Evolutionary conservation across 2,113 vertebrate genomes (phyloP).

Genomic region (Daubentonia madagascariensis): DNA sequence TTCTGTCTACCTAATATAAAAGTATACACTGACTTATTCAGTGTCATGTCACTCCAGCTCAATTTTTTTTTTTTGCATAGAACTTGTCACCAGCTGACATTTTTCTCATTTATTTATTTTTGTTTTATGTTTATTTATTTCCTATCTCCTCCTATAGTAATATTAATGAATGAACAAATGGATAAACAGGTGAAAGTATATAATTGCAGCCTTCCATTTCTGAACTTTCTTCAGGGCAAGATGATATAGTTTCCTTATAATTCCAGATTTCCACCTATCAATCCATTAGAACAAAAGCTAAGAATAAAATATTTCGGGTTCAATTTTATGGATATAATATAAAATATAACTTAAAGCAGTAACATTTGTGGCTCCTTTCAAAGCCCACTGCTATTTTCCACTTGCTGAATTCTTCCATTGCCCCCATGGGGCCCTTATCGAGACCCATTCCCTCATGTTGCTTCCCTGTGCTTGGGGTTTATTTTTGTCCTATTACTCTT

Average conservation of each 20-base stretch:
- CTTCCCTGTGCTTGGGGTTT: background rate
- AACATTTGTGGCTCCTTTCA: background rate
- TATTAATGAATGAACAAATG: background rate
- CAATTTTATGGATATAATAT: background rate
- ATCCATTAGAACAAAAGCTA: background rate
- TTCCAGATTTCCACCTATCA: background rate
- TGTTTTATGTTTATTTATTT: background rate
- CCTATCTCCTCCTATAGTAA: background rate
- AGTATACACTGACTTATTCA: background rate
- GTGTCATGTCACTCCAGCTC: background rate
- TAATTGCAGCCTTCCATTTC: background rate
- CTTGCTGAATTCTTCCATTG: background rate
- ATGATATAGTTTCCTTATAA: background rate
- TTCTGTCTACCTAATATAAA: background rate
- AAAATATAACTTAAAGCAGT: background rate
- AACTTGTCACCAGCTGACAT: background rate
- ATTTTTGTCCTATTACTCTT: background rate
- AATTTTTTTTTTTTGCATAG: background rate
- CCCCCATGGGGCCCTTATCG: accelerated
- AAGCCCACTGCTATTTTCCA: background rate
- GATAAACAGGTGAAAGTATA: background rate
- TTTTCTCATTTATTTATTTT: background rate
- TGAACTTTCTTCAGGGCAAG: background rate
- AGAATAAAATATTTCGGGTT: background rate
- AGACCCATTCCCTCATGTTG: background rate